These are phyloP conservation scores for Columba livia DNA, from an alignment of 2,113 vertebrate species.

Conservation along the genomic window DNA sequence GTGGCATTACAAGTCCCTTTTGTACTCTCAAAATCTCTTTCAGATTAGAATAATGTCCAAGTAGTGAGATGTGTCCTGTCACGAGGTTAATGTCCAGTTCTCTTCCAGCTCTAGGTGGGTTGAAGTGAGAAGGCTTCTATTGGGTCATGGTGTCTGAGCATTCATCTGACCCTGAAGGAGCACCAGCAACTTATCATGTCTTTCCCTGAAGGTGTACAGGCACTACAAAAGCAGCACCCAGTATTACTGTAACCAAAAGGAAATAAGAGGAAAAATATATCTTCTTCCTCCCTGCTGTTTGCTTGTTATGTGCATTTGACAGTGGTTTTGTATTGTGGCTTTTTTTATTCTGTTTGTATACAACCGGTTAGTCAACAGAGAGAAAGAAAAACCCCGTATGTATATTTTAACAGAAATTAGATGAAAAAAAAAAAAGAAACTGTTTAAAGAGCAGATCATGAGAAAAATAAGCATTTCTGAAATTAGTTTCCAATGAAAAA, in stretches of 20 bases:
- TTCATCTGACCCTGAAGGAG: not conserved
- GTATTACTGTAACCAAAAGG: not conserved
- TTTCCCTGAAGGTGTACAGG: not conserved
- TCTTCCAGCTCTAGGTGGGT: not conserved
- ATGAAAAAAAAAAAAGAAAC: not conserved
- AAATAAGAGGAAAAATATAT: not conserved
- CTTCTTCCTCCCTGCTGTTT: not conserved
- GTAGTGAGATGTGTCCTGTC: not conserved
- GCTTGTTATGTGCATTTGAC: not conserved
- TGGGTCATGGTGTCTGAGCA: not conserved
- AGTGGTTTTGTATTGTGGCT: not conserved
- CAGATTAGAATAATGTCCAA: not conserved
- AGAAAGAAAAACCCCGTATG: not conserved
- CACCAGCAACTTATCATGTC: fast-evolving
- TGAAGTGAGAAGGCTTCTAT: not conserved
- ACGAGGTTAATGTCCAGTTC: not conserved
- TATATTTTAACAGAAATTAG: constrained; percentile 18
- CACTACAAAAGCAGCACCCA: not conserved
- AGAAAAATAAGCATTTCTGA: constrained; percentile 19
- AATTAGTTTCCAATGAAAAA: not conserved
- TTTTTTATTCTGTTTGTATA: not conserved
- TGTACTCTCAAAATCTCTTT: not conserved
- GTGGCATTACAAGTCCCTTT: not conserved
- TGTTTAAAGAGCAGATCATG: not conserved
- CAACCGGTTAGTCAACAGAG: constrained; percentile 37